Conservation (phyloP, 2,113 vertebrate genomes). For the Ceratotherium simum region DNA sequence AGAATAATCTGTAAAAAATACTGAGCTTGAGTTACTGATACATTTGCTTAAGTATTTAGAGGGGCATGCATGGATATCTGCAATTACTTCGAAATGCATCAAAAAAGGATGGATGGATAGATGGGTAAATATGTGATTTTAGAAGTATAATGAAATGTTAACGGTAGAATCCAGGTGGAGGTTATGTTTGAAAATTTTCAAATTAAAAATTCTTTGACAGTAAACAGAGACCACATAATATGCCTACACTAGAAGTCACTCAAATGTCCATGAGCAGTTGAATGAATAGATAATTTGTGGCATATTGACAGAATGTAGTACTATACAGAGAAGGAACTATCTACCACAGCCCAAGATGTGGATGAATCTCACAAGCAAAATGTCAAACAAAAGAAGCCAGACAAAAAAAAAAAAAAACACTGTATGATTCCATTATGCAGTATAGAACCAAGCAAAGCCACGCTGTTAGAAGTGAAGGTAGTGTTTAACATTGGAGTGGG, state of each 20-base stretch:
- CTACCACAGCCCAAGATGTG: not conserved
- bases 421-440: not conserved
- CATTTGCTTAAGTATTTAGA: not conserved
- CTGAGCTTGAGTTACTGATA: not conserved
- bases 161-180: not conserved
- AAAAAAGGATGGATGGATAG: not conserved
- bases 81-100: not conserved
- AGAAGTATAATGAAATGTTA: not conserved
- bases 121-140: not conserved
- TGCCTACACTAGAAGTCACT: not conserved
- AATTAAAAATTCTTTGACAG: not conserved
- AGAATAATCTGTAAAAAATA: not conserved
- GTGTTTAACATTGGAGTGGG: rapidly evolving
- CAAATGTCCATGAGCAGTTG: not conserved
- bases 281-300: not conserved
- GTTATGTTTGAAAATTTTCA: not conserved
- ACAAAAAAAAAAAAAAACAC: not conserved
- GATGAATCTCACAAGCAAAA: not conserved
- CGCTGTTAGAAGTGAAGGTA: not conserved
- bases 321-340: not conserved
- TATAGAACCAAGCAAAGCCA: not conserved
- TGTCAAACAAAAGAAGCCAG: not conserved
- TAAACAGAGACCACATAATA: not conserved
- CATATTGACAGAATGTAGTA: not conserved
- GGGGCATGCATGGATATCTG: not conserved